Conservation (phyloP, 2,113 vertebrate species). For the Podilymbus podiceps region DNA sequence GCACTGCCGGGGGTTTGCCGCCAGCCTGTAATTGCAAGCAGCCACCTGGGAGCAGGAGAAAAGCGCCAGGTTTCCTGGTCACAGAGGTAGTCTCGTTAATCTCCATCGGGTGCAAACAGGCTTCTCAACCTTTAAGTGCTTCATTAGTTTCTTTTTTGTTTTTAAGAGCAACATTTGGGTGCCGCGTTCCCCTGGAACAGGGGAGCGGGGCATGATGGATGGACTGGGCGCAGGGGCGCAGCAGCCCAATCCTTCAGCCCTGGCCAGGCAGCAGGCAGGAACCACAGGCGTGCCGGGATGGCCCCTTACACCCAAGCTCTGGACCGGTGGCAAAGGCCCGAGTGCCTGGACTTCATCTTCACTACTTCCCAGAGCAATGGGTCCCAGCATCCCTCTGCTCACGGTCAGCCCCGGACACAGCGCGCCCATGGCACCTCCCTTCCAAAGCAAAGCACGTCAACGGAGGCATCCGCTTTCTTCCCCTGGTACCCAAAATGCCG, state of each 20-base stretch:
- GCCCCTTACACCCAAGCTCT: accelerated
- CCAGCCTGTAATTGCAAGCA: background rate
- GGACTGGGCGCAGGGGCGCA: background rate
- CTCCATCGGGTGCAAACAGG: conserved; percentile 29
- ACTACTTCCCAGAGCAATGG: background rate
- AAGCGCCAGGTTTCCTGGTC: background rate
- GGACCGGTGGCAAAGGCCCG: accelerated
- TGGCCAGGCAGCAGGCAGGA: background rate
- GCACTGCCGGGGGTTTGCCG: background rate
- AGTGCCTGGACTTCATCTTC: background rate
- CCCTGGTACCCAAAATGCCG: accelerated
- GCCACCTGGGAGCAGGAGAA: background rate
- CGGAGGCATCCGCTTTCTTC: background rate
- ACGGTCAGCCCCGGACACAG: accelerated
- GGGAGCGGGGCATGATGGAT: background rate
- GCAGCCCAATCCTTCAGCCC: background rate
- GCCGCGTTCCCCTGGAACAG: accelerated
- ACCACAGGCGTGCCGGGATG: accelerated
- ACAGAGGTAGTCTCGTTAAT: background rate
- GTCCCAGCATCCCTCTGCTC: background rate
- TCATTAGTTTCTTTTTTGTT: conserved; percentile 54
- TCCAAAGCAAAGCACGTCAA: too few relatives aligned
- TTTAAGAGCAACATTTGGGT: background rate
- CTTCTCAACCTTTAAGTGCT: conserved; percentile 40
- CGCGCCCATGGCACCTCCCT: accelerated